Evolutionary conservation across 2,113 vertebrate species (phyloP).

Genomic region (Tachuris rubrigastra): DNA sequence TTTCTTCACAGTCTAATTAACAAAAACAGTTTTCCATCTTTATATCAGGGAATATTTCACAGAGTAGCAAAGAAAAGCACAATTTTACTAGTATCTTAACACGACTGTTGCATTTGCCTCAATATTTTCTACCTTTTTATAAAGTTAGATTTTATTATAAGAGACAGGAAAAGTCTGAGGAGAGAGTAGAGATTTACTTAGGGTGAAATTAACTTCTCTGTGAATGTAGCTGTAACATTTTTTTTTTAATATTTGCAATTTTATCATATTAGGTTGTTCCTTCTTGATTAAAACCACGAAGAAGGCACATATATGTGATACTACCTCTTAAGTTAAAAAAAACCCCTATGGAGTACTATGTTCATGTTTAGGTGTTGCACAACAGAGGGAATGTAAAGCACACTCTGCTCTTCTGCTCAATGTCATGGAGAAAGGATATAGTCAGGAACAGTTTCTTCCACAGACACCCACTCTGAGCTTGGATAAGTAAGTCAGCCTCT

Average conservation of each 20-base stretch:
- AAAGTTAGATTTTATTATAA: not conserved
- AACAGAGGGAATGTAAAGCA: not conserved
- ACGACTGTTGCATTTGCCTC: not conserved
- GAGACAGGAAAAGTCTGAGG: not conserved
- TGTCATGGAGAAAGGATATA: not conserved
- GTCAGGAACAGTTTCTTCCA: not conserved
- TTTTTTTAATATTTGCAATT: not conserved
- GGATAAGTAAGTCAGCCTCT: not conserved
- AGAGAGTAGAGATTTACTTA: not conserved
- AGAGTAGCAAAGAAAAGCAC: not conserved
- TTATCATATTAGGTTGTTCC: not conserved
- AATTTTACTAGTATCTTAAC: not conserved
- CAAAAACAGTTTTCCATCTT: not conserved
- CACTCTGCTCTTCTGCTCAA: not conserved
- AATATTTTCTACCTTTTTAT: not conserved
- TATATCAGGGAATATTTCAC: not conserved
- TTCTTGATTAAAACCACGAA: not conserved
- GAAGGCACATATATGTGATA: not conserved
- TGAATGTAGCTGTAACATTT: not conserved
- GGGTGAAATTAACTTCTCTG: not conserved
- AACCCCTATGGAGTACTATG: accelerated
- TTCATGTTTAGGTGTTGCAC: not conserved
- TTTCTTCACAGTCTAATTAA: not conserved
- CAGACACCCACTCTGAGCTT: not conserved
- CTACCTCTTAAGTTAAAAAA: not conserved